Percentiles rank a stretch among this genome's conserved stretches.
These are phyloP conservation scores for Cephalotes varians DNA, from an alignment of 2,888 invertebrate genomes.

Conservation along the genomic window DNA sequence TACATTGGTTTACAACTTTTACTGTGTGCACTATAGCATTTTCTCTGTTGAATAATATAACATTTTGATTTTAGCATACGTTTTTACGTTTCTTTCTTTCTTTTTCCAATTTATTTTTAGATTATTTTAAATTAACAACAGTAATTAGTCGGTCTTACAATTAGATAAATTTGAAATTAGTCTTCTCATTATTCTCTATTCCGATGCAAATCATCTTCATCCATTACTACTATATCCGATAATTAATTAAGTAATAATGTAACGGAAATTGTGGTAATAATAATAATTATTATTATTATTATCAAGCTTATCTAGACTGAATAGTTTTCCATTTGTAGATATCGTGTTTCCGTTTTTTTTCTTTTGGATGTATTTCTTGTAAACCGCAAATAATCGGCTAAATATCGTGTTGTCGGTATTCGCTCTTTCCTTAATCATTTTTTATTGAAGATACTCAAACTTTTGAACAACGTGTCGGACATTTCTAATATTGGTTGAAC, in stretches of 20 bases:
- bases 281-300: not conserved
- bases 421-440: not conserved
- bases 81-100: not conserved
- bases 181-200: not conserved
- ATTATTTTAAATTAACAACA: not conserved
- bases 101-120: not conserved
- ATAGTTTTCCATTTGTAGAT: not conserved
- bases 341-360: not conserved
- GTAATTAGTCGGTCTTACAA: not conserved
- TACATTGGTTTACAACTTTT: slow-evolving; percentile 5
- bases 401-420: not conserved
- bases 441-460: not conserved
- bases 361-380: not conserved
- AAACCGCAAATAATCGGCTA: not conserved
- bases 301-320: not conserved
- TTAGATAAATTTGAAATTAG: not conserved
- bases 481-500: not conserved
- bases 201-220: not conserved
- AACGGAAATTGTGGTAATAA: not conserved
- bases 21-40: not conserved
- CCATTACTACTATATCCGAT: not conserved
- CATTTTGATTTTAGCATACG: not conserved
- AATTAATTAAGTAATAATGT: not conserved
- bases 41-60: not conserved
- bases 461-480: not conserved